Conservation (phyloP, 1,140 invertebrate genomes). For the Danaus plexippus region DNA sequence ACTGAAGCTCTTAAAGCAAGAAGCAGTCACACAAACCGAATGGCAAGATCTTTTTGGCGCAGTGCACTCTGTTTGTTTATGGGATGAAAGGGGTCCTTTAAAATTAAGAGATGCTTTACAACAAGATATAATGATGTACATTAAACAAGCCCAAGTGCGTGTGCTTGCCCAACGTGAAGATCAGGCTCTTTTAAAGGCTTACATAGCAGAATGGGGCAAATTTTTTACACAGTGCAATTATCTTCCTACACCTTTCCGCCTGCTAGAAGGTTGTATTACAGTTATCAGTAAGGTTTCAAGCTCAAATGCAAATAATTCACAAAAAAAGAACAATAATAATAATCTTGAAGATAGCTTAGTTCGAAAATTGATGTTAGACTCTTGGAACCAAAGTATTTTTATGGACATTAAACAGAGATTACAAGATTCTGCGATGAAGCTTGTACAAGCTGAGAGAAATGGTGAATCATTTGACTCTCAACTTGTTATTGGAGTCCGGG, state of each 20-base stretch:
- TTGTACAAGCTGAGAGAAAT: slow-evolving; percentile 96
- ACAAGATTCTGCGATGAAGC: slow-evolving; percentile 97
- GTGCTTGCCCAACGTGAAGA: slow-evolving; percentile 94
- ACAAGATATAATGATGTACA: slow-evolving; percentile 95
- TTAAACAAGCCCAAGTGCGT: slow-evolving; percentile 91
- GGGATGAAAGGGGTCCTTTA: slow-evolving; percentile 94
- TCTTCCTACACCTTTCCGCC: slow-evolving; percentile 94
- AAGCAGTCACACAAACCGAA: slow-evolving; percentile 92
- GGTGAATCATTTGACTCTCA: slow-evolving; percentile 98
- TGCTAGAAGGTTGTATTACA: slow-evolving; percentile 87
- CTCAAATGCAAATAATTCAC: slow-evolving; percentile 65
- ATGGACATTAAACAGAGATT: slow-evolving; percentile 93
- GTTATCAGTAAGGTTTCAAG: slow-evolving; percentile 59
- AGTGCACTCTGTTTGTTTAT: slow-evolving; percentile 94
- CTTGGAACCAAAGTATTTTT: slow-evolving; percentile 98
- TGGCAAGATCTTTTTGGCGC: slow-evolving; percentile 98
- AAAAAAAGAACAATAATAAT: slow-evolving; percentile 80
- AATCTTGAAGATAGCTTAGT: slow-evolving; percentile 93
- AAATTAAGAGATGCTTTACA: slow-evolving; percentile 89
- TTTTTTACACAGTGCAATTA: slow-evolving; percentile 99
- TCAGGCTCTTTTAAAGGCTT: slow-evolving; percentile 94
- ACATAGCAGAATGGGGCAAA: slow-evolving; percentile 97
- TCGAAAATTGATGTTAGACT: slow-evolving; percentile 95
- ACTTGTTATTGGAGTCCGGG: slow-evolving; percentile 95
- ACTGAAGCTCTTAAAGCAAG: slow-evolving; percentile 92